Conservation (phyloP, 2,113 vertebrate species). For the Lepus timidus region DNA sequence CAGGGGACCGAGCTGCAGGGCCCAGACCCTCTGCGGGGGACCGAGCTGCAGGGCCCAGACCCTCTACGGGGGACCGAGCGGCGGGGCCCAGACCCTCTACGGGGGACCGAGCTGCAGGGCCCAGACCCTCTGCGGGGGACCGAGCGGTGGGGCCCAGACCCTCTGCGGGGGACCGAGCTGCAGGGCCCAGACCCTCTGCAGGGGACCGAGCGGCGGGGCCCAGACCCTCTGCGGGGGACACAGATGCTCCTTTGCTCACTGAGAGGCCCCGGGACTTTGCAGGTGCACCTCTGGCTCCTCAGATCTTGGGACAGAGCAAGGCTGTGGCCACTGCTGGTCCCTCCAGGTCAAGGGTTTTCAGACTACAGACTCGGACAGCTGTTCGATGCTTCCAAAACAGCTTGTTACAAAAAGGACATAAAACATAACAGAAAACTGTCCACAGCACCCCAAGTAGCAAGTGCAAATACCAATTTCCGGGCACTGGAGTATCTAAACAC, state of each 20-base stretch:
- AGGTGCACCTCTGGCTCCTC: neutral
- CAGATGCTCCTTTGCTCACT: neutral
- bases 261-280: neutral
- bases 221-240: neutral
- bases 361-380: neutral
- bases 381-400: neutral
- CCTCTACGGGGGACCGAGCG: neutral
- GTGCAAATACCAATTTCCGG: neutral
- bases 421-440: neutral
- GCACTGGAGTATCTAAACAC: neutral
- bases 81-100: too few species aligned
- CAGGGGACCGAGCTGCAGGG: too few species aligned
- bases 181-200: too few species aligned
- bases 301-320: neutral
- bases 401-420: constrained; percentile 18
- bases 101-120: neutral
- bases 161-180: too few species aligned
- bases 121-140: too few species aligned
- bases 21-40: neutral
- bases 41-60: neutral
- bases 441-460: neutral
- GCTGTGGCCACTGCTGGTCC: neutral
- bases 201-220: neutral
- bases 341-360: constrained; percentile 27
- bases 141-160: too few species aligned